Conservation (phyloP, 2,888 invertebrate species). For the Dicyrtoma fusca region DNA sequence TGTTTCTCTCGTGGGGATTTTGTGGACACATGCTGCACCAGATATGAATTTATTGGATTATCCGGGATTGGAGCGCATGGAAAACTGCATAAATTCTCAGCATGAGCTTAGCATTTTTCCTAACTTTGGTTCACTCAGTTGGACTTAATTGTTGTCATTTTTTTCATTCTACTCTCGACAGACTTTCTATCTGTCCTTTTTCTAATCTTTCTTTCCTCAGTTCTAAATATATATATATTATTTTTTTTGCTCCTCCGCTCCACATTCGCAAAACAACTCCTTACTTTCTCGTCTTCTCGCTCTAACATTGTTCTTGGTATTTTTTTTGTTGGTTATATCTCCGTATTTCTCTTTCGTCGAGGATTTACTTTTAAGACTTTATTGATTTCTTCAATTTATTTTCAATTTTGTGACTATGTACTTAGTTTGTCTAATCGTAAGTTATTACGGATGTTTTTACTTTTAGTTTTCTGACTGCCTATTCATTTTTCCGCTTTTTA, state of each 20-base stretch:
- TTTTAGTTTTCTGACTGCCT: no score
- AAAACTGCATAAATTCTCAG: constrained; percentile 41
- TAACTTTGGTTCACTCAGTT: constrained; percentile 37
- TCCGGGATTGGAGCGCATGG: constrained; percentile 34
- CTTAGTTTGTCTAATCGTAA: no score
- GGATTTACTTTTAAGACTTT: no score
- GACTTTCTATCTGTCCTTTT: constrained; percentile 7
- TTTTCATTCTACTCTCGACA: constrained; percentile 22
- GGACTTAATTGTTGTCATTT: constrained; percentile 41
- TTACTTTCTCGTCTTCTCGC: not conserved
- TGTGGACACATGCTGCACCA: constrained; percentile 35
- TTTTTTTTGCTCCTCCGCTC: no score
- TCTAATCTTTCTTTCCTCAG: constrained; percentile 3
- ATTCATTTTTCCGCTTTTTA: no score
- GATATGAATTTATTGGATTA: constrained; percentile 42
- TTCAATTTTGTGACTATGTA: no score
- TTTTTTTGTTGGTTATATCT: not conserved
- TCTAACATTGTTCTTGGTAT: not conserved
- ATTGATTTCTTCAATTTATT: no score
- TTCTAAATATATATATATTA: not conserved
- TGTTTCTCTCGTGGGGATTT: constrained; percentile 37
- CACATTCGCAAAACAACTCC: not conserved
- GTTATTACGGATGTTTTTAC: no score
- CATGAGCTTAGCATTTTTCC: constrained; percentile 34
- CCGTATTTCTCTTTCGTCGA: not conserved